Evolutionary conservation across 2,113 vertebrate species (phyloP), one percentile per base, ranked within the genome.

Genomic region (Tor tambroides): DNA sequence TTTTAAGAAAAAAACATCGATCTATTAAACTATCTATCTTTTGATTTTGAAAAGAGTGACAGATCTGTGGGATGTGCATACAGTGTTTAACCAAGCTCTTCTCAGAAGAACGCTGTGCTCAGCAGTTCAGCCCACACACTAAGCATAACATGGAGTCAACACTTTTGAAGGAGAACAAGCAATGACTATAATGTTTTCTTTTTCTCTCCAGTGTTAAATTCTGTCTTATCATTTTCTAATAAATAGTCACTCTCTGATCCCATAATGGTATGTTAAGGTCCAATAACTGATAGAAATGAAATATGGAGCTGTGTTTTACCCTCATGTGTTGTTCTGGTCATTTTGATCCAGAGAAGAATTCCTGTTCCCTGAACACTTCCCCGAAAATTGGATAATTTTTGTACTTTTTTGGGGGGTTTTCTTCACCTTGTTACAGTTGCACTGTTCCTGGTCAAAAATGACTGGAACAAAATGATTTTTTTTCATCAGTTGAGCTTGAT

Each of bases 151-250:
- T 67, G 61, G 41, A 69, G 63, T 65, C 28, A 46, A 76, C 28
- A 30, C 21, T 82, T 30, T 54, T 35, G 32, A 26, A 23, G 28
- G n/a, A 86, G 86, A 87, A 84, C 84, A 86, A 89, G 86, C 88
- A 84, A 81, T 77, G 49, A 67, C 79, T n/a, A 35, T 46, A 72
- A 54, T 83, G 71, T 85, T 81, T 76, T 30, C 74, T 77, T 86
- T 56, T 79, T 86, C 72, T 78, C 77, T 26, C 10, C 30, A 30
- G 61, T 38, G 28, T 41, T 51, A 17, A 51, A 17, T 15, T 51
- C 49, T 51, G 49, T 51, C 46, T 65, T 30, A 28, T 28, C 63
- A 15, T 72, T 56, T 75, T 79, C 21, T 35, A 15, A 72, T 75
- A 88, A 86, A 88, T 59, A 81, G 72, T 59, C 71, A 81, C 23